Conservation (phyloP, 30 jellyfish, hydroid and myxozoan genomes). For the Morbakka virulenta region DNA sequence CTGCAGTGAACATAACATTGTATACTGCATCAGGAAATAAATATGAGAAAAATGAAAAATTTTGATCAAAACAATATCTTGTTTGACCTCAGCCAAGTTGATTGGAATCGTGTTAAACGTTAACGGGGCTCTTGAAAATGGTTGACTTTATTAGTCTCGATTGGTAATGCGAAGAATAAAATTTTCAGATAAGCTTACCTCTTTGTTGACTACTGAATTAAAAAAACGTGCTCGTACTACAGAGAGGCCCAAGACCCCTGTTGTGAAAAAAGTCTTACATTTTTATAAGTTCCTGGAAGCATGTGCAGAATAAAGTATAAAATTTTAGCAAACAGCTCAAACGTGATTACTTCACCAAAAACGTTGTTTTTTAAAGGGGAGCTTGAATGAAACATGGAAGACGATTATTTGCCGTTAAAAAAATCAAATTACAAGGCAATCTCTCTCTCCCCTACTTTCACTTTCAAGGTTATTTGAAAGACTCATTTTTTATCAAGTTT, state of each 20-base stretch:
- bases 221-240: constrained; percentile 23
- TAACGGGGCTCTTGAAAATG: too few species aligned
- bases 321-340: too few species aligned
- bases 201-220: constrained; percentile 38
- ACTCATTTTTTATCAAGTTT: too few species aligned
- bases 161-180: constrained; percentile 14
- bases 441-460: too few species aligned
- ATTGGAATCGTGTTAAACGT: neutral
- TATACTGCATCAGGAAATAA: too few species aligned
- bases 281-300: constrained; percentile 12
- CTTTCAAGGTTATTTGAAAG: too few species aligned
- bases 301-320: constrained; percentile 11
- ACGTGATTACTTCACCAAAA: too few species aligned
- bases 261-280: constrained; percentile 13
- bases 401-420: too few species aligned
- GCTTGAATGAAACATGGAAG: constrained; percentile 35
- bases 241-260: constrained; percentile 18
- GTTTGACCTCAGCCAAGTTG: constrained; percentile 1
- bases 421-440: too few species aligned
- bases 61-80: neutral
- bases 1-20: too few species aligned
- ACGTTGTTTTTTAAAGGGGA: too few species aligned
- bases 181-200: constrained; percentile 31
- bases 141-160: too few species aligned
- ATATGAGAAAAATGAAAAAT: constrained; percentile 38